Base-by-base conservation (phyloP, 2,888 invertebrate genomes). In the Dryobotodes eremita region DNA sequence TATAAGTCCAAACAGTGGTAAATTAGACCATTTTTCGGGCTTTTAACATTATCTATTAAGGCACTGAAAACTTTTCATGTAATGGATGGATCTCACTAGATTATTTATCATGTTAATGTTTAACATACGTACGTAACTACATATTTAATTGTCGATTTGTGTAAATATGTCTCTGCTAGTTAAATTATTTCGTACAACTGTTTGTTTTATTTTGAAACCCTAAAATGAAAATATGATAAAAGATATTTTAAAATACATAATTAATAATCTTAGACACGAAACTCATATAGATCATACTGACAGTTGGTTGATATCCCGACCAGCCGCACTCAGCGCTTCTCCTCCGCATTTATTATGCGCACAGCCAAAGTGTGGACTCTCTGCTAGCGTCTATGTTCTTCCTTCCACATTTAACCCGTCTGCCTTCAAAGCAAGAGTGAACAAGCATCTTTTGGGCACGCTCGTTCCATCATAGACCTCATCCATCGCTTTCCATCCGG, bases 101-200 rank as follows among this genome's bases (percentile, higher is more conserved):
- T 77, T 78, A 82, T 50, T 82, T 70, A 36, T 77, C 15, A 46
- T 79, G 73, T 83, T 68, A 79, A 76, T 86, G 71, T 80, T 69
- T 78, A 80, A 84, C 72, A 82, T 84, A 80, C 61, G 69, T 84
- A 80, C 57, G 69, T 83, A 71, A 78, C 17, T 31, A 61, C 3
- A 10, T 65, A 48, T 42, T 74, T 83, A 70, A 46, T 70, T 84
- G 69, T 31, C 61, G 77, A 70, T 68, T 75, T 70, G 23, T 89
- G 88, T 89, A 89, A 82, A 87, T 85, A 86, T 73, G 75, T 76
- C 2, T 71, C 71, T 75, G 55, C 72, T 80, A 86, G 85, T 74
- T 85, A 86, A 86, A 85, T 75, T 65, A 80, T 80, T 86, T 80
- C 74, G 42, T 80, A 71, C 23, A 80, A 53, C 8, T 46, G 57